A percentile compares a stretch with the other conserved stretches of the same genome.
Evolutionary conservation across 2,113 vertebrate genomes (phyloP).

Genomic region (Crotalus horridus): DNA sequence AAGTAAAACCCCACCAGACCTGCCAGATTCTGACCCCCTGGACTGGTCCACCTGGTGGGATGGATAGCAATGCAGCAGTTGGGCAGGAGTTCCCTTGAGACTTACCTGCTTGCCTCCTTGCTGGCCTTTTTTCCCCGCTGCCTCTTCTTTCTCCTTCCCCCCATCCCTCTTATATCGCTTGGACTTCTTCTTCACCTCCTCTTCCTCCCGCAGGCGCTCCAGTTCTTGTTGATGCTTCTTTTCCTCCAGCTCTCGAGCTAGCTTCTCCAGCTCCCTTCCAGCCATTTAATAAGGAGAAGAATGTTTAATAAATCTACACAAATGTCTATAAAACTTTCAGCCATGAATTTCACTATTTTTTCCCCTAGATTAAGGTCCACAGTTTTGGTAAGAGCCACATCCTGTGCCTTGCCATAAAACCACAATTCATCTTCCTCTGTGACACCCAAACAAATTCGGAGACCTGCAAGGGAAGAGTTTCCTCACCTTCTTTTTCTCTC

Average conservation of each 20-base stretch:
- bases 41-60: neutral
- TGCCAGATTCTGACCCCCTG: neutral
- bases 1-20: neutral
- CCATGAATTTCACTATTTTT: neutral
- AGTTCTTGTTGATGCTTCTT: conserved; percentile 67
- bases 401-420: neutral
- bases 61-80: neutral
- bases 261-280: conserved; percentile 68
- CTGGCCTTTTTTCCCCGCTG: conserved; percentile 58
- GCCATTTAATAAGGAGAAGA: neutral
- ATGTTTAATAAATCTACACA: neutral
- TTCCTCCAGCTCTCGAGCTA: conserved; percentile 64
- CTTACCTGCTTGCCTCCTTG: conserved; percentile 62
- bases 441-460: neutral
- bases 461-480: neutral
- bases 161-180: conserved; percentile 65
- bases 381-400: neutral
- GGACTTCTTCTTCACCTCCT: conserved; percentile 70
- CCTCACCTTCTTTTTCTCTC: conserved; percentile 72
- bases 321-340: neutral
- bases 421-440: neutral
- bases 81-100: rapidly evolving
- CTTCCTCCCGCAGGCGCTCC: conserved; percentile 68
- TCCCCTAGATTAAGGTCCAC: neutral
- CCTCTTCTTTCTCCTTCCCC: conserved; percentile 59